Percentiles rank a stretch among this genome's conserved stretches.
These are phyloP conservation scores for Brenthis daphne DNA, from an alignment of 2,888 invertebrate species.

Conservation along the genomic window DNA sequence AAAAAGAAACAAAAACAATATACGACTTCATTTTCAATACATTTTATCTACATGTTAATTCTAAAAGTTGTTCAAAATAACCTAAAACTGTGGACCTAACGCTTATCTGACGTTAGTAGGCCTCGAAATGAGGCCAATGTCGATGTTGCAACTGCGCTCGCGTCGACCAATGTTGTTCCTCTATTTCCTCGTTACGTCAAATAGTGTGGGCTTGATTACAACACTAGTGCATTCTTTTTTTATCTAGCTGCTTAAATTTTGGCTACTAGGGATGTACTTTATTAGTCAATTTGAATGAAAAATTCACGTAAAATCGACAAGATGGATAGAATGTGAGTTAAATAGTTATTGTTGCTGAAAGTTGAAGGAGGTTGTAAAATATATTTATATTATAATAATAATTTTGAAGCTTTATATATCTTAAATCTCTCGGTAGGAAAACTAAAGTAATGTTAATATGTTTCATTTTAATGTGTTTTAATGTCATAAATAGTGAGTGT, in stretches of 20 bases:
- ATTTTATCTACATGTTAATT: constrained; percentile 5
- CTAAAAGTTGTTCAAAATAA: constrained; percentile 28
- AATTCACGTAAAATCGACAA: constrained; percentile 1
- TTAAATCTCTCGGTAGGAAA: too few species aligned
- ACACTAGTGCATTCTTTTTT: constrained; percentile 33
- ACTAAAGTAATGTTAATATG: too few species aligned
- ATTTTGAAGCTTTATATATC: too few species aligned
- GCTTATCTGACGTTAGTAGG: constrained; percentile 75
- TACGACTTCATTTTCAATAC: not conserved
- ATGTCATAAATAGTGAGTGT: too few species aligned
- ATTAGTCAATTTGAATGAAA: not conserved
- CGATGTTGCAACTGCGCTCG: constrained; percentile 72
- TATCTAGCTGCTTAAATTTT: constrained; percentile 20
- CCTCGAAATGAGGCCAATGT: constrained; percentile 75
- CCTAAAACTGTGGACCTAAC: constrained; percentile 46
- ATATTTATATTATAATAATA: too few species aligned
- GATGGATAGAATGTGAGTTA: not conserved
- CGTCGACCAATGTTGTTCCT: constrained; percentile 64
- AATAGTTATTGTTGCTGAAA: not conserved
- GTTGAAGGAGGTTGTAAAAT: not conserved
- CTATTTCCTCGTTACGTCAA: constrained; percentile 62
- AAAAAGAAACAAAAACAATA: too few species aligned
- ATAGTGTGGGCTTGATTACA: constrained; percentile 28
- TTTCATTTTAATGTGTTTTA: too few species aligned
- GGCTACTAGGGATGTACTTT: constrained; percentile 5